Percentiles rank a stretch among this genome's conserved stretches.
Conservation (phyloP, 2,113 vertebrate species). For the Hyaena hyaena region DNA sequence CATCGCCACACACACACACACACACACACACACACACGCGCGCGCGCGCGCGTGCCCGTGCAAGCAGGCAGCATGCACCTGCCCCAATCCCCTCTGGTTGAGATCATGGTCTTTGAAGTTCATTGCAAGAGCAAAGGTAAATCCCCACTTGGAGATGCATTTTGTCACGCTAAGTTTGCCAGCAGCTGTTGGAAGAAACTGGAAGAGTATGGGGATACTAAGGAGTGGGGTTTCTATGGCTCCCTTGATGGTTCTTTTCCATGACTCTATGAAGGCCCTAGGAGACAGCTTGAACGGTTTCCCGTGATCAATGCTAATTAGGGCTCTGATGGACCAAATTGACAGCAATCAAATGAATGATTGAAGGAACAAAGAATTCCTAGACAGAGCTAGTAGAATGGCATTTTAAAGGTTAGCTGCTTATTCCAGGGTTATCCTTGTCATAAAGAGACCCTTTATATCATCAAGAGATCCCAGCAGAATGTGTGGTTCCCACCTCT, state of each 20-base stretch:
- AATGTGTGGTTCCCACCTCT: background rate
- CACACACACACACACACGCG: background rate
- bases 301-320: conserved; percentile 40
- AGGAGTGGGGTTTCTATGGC: background rate
- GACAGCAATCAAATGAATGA: conserved; percentile 30
- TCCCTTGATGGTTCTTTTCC: background rate
- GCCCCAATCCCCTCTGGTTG: background rate
- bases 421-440: background rate
- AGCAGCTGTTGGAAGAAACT: background rate
- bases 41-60: no score
- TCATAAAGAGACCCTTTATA: background rate
- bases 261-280: background rate
- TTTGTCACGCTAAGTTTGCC: background rate
- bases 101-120: background rate
- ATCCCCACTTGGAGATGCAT: background rate
- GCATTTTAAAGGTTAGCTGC: background rate
- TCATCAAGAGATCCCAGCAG: background rate
- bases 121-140: background rate
- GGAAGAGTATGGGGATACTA: background rate
- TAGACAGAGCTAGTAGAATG: background rate
- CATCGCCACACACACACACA: no score
- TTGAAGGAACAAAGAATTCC: conserved; percentile 5
- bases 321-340: conserved; percentile 3
- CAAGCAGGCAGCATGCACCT: background rate
- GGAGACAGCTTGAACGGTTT: background rate